Conservation (phyloP, 2,797 vertebrate genomes). For the Rhynchonycteris naso region DNA sequence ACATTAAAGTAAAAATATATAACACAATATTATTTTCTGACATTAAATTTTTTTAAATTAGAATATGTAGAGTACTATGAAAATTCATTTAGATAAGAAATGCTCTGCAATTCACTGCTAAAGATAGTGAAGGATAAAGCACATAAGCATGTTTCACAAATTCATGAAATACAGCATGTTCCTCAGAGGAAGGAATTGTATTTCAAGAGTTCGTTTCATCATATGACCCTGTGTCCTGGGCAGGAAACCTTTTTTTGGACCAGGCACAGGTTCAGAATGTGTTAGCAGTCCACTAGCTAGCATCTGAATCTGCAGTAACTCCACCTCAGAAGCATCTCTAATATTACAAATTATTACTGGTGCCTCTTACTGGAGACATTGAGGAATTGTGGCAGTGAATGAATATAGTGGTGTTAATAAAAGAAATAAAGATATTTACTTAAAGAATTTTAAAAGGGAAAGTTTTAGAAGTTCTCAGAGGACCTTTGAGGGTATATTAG, state of each 20-base stretch:
- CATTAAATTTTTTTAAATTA: constrained; percentile 8
- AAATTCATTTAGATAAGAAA: constrained; percentile 43
- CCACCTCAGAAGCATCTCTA: background rate
- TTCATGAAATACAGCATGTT: constrained; percentile 64
- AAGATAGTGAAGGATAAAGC: constrained; percentile 10
- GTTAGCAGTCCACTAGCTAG: constrained; percentile 26
- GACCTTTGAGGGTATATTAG: background rate
- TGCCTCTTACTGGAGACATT: background rate
- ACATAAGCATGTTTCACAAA: constrained; percentile 52
- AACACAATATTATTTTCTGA: constrained; percentile 5
- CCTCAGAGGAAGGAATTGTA: constrained; percentile 67
- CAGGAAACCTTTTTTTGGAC: constrained; percentile 50
- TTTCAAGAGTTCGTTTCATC: constrained; percentile 70
- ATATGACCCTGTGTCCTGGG: constrained; percentile 57
- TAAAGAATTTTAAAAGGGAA: constrained; percentile 21
- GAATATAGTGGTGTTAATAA: background rate
- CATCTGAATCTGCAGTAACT: background rate
- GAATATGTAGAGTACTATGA: background rate
- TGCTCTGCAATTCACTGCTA: constrained; percentile 1
- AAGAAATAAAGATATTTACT: constrained; percentile 4
- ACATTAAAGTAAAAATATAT: background rate
- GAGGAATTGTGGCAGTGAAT: constrained; percentile 1
- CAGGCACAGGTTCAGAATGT: constrained; percentile 57
- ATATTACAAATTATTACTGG: constrained; percentile 19
- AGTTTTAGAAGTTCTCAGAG: constrained; percentile 46